Percentiles rank a stretch among this genome's conserved stretches.
Conservation (phyloP, 2,797 vertebrate species). For the Psittacula echo region DNA sequence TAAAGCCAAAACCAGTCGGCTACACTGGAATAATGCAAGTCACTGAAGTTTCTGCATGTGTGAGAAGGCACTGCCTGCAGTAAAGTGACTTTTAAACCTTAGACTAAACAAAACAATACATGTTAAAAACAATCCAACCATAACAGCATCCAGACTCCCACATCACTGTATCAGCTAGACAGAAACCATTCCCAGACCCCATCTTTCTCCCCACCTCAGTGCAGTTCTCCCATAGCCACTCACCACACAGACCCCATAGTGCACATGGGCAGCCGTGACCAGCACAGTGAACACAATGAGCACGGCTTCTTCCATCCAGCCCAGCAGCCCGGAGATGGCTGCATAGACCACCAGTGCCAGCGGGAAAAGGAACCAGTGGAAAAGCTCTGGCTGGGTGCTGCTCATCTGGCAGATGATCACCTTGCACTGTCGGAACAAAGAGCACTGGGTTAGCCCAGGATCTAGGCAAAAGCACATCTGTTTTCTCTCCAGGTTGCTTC, state of each 20-base stretch:
- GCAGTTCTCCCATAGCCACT: background rate
- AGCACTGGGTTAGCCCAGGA: fast-evolving
- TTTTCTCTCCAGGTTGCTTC: fast-evolving
- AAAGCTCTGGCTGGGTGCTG: constrained; percentile 41
- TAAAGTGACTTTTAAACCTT: background rate
- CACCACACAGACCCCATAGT: constrained; percentile 68
- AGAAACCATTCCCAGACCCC: fast-evolving
- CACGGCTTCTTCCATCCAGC: constrained; percentile 12
- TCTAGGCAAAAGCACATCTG: background rate
- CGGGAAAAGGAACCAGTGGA: constrained; percentile 63
- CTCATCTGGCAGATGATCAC: constrained; percentile 71
- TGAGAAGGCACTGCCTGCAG: background rate
- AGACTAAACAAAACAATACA: background rate
- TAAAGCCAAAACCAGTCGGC: background rate
- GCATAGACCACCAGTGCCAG: constrained; percentile 34
- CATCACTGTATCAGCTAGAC: background rate
- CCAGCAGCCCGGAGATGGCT: background rate
- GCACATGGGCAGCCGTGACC: constrained; percentile 54
- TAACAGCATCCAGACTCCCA: background rate
- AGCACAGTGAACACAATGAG: background rate
- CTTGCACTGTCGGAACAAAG: constrained; percentile 35
- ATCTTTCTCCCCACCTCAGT: background rate
- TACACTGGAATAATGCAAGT: background rate
- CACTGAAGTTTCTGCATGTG: background rate
- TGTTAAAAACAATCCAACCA: fast-evolving